phyloP scores from a whole-genome alignment of 1,140 invertebrate species.

The Neotoxoptera formosana region DNA sequence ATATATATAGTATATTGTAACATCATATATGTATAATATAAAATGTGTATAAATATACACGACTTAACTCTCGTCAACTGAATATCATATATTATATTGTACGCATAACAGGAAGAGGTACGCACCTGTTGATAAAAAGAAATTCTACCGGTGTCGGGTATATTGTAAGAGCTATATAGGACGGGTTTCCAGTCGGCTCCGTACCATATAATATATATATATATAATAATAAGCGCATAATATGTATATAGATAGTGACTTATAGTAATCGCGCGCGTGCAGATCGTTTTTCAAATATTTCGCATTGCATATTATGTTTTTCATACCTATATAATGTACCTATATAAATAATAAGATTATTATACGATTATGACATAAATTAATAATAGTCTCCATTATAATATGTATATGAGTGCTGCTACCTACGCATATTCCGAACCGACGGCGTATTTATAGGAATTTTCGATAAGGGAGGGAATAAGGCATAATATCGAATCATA shows the following conservation, averaged over 20 bases:
- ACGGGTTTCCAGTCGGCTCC: background rate
- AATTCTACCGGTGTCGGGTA: constrained; percentile 6
- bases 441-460: too few relatives aligned
- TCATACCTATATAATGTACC: background rate
- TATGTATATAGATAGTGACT: background rate
- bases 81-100: background rate
- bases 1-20: background rate
- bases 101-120: background rate
- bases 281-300: constrained; percentile 13
- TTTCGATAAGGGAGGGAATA: too few relatives aligned
- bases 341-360: background rate
- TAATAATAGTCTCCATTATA: background rate
- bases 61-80: background rate
- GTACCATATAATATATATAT: background rate
- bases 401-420: too few relatives aligned
- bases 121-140: background rate
- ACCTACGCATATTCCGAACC: background rate
- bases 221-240: too few relatives aligned
- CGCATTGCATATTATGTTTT: background rate
- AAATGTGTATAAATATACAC: background rate
- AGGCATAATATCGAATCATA: too few relatives aligned
- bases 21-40: background rate
- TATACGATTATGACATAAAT: background rate
- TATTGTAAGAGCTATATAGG: background rate
- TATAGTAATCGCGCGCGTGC: background rate